Conservation (phyloP, 2,797 vertebrate species). For the Clamator glandarius region DNA sequence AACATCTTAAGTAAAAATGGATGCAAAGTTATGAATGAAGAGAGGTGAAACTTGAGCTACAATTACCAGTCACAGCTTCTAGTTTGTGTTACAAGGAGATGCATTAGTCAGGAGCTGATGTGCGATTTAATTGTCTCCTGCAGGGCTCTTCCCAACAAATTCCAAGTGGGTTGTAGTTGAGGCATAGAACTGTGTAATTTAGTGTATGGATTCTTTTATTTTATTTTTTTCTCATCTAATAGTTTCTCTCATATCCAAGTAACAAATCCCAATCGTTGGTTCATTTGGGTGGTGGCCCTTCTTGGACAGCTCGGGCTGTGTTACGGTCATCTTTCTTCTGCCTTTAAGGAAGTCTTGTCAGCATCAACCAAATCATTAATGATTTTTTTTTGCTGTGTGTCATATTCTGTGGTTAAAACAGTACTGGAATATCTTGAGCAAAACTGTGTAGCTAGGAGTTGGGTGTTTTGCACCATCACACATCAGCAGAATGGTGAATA, state of each 20-base stretch:
- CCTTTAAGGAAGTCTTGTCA: background rate
- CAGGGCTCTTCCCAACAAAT: background rate
- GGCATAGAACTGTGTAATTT: background rate
- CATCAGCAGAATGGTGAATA: background rate
- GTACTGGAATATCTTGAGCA: background rate
- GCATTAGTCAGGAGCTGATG: background rate
- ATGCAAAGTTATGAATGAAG: background rate
- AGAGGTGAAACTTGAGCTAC: background rate
- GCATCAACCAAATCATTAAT: background rate
- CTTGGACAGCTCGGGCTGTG: background rate
- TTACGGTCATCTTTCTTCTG: background rate
- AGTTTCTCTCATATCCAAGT: background rate
- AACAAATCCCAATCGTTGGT: background rate
- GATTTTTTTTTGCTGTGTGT: fast-evolving
- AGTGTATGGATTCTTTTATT: background rate
- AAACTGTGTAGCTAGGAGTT: background rate
- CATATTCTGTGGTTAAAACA: background rate
- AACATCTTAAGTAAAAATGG: fast-evolving
- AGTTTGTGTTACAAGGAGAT: background rate
- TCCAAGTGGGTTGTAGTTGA: background rate
- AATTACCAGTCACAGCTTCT: background rate
- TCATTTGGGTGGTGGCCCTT: background rate
- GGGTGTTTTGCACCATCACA: background rate
- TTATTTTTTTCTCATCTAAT: background rate
- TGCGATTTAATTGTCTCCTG: background rate